Percentiles rank a stretch among this genome's conserved stretches.
These are phyloP conservation scores for Drosophila simulans DNA, from an alignment of 1,140 invertebrate genomes.

Conservation along the genomic window DNA sequence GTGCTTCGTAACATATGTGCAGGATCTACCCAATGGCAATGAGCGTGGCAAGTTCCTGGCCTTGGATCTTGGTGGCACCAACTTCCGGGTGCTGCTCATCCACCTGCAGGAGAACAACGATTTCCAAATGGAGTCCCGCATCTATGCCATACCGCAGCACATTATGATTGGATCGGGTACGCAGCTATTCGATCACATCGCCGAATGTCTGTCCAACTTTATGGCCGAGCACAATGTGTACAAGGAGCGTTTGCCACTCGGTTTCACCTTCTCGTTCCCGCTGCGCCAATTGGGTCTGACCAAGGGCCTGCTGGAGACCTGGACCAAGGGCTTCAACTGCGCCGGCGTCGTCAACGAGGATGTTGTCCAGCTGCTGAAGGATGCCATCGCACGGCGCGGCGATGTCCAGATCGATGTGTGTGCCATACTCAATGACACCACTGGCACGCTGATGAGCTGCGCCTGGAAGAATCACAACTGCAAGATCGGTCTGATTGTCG, in stretches of 20 bases:
- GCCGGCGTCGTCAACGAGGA: slow-evolving; percentile 96
- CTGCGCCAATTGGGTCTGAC: slow-evolving; percentile 96
- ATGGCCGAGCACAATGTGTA: slow-evolving; percentile 93
- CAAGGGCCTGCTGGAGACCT: slow-evolving; percentile 94
- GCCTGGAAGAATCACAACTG: slow-evolving; percentile 98
- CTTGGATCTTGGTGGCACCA: slow-evolving; percentile 98
- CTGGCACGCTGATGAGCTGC: slow-evolving; percentile 99
- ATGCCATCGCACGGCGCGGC: slow-evolving; percentile 93
- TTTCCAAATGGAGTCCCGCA: slow-evolving; percentile 98
- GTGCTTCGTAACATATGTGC: slow-evolving; percentile 97
- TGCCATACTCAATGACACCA: slow-evolving; percentile 99
- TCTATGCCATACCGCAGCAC: slow-evolving; percentile 97
- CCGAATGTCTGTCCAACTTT: slow-evolving; percentile 97
- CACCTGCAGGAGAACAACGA: slow-evolving; percentile 92
- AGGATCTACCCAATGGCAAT: slow-evolving; percentile 97
- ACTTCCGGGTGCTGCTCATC: slow-evolving; percentile 98
- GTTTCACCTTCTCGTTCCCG: slow-evolving; percentile 99
- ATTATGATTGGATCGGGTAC: slow-evolving; percentile 96
- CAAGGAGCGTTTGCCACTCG: slow-evolving; percentile 94
- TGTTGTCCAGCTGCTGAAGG: slow-evolving; percentile 94
- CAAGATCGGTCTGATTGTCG: slow-evolving; percentile 96
- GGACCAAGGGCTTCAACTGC: slow-evolving; percentile 99
- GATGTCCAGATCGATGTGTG: slow-evolving; percentile 97
- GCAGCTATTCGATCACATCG: slow-evolving; percentile 99
- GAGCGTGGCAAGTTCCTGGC: slow-evolving; percentile 98